Conservation (phyloP, 2,113 vertebrate species). For the Nanorana parkeri region DNA sequence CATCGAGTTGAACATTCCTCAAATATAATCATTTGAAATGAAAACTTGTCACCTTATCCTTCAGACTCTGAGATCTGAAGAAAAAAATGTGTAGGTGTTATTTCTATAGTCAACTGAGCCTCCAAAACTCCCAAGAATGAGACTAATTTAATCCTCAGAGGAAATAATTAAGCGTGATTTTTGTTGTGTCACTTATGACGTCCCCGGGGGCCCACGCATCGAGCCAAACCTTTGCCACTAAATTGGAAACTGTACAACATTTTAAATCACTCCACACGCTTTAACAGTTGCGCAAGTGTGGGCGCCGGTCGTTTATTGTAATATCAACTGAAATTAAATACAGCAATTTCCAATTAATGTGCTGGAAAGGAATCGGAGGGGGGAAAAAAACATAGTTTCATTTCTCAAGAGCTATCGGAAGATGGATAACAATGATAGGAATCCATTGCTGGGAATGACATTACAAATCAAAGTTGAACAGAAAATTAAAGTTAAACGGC, state of each 20-base stretch:
- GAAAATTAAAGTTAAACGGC: conserved; percentile 52
- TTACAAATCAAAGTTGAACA: conserved; percentile 48
- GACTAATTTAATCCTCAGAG: conserved; percentile 27
- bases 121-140: not conserved
- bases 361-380: conserved; percentile 38
- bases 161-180: conserved; percentile 23
- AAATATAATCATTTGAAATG: not conserved
- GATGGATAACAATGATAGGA: conserved; percentile 46
- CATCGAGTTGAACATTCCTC: not conserved
- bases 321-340: conserved; percentile 54
- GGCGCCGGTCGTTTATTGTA: conserved; percentile 44
- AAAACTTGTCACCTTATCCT: not conserved
- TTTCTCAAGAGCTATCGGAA: conserved; percentile 48
- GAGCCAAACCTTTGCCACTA: conserved; percentile 32
- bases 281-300: conserved; percentile 45
- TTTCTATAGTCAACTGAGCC: not conserved
- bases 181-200: conserved; percentile 39
- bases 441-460: conserved; percentile 32
- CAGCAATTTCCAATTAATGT: conserved; percentile 56
- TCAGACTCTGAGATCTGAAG: not conserved
- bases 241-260: conserved; percentile 19
- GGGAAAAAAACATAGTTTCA: conserved; percentile 38
- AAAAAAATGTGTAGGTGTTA: not conserved
- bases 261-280: conserved; percentile 8
- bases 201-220: conserved; percentile 21